phyloP scores from a whole-genome alignment of 2,113 vertebrate genomes.

The Myotis yumanensis region DNA sequence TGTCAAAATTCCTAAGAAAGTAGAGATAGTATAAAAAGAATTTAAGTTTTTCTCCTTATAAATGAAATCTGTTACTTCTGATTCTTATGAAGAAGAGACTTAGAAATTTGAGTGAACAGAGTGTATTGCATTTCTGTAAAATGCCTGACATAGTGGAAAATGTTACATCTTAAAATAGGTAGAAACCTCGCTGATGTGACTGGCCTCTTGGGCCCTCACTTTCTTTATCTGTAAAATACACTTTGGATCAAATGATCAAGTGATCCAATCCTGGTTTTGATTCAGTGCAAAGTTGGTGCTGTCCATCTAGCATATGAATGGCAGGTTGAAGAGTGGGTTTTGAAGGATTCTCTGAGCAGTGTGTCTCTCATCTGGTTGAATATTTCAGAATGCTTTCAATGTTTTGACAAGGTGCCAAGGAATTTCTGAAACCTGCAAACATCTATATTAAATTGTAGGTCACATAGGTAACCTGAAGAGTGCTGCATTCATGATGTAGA shows the following conservation, averaged over 20 bases:
- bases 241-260: neutral
- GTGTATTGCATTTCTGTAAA: neutral
- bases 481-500: neutral
- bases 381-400: slow-evolving; percentile 4
- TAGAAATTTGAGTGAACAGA: neutral
- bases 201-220: neutral
- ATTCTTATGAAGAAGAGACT: neutral
- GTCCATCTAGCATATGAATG: neutral
- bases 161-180: neutral
- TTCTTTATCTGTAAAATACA: slow-evolving; percentile 1
- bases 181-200: neutral
- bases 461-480: neutral
- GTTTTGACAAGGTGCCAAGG: slow-evolving; percentile 23
- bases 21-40: neutral
- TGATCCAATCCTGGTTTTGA: neutral
- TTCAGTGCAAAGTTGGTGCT: neutral
- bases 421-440: neutral
- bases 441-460: neutral
- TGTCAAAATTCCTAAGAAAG: neutral
- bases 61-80: neutral
- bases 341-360: neutral
- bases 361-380: neutral
- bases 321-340: neutral
- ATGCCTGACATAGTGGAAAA: neutral
- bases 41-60: neutral